Evolutionary conservation across 2,888 invertebrate genomes (phyloP), one percentile per base, ranked within the genome.

Genomic region (Clusia tigrina): DNA sequence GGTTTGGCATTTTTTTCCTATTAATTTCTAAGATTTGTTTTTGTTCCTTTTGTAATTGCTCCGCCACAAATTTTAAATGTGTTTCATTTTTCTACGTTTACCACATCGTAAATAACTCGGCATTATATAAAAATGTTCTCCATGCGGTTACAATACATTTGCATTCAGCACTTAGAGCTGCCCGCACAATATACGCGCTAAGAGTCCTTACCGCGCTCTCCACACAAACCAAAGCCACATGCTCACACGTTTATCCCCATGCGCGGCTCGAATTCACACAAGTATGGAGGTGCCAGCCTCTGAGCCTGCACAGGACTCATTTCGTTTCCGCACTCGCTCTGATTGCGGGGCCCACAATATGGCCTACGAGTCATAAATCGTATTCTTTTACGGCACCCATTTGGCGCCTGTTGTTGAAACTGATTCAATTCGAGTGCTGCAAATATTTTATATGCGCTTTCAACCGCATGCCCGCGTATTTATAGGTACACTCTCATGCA

Each of bases 71-170:
- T n/a, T n/a, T n/a, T n/a, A n/a, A n/a, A n/a, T n/a, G n/a, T n/a
- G n/a, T n/a, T n/a, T n/a, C n/a, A n/a, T n/a, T n/a, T n/a, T n/a
- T n/a, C 62, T 65, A 71, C 69, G 64, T 66, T 66, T 58, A 67
- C 70, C 32, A 24, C 24, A 22, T 58, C 73, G 78, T 76, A 76
- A 78, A 76, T 76, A 74, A 74, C 70, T 71, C 68, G 67, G 74
- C 74, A 73, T 76, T 76, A 74, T 77, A 77, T 78, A 74, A 74
- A 74, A 75, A 77, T 74, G 76, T 78, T 76, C 76, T 73, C 71
- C 54, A 66, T 63, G 66, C 64, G 60, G 62, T 54, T 32, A 6
- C 12, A 32, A 5, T n/a, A 42, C 42, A 42, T 42, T 42, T 42
- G 15, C 42, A 42, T 42, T 42, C 32, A 32, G n/a, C n/a, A 42